phyloP scores from a whole-genome alignment of 2,888 invertebrate genomes.

The Phytoseiulus persimilis region DNA sequence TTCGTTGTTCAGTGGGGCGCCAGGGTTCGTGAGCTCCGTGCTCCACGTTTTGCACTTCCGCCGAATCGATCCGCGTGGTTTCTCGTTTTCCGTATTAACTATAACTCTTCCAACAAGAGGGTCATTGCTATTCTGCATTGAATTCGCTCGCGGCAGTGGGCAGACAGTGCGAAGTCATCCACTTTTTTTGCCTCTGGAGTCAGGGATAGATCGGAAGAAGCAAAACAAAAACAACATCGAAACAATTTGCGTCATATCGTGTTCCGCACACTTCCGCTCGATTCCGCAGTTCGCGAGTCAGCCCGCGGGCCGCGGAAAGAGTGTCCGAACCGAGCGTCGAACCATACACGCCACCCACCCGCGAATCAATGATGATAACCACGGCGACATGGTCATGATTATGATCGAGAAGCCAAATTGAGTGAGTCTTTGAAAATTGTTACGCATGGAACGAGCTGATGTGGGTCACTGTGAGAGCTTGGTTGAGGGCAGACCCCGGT shows the following conservation, averaged over 20 bases:
- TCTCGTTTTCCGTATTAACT: no score
- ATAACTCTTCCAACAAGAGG: no score
- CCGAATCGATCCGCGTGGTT: no score
- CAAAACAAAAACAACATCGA: neutral
- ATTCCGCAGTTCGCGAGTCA: neutral
- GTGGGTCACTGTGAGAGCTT: neutral
- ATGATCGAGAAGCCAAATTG: neutral
- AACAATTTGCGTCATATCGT: neutral
- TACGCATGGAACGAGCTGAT: neutral
- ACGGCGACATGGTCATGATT: neutral
- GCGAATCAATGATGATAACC: neutral
- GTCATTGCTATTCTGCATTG: no score
- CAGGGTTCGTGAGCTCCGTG: no score
- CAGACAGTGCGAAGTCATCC: neutral
- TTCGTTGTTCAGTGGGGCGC: no score
- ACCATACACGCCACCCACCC: neutral
- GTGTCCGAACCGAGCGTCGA: neutral
- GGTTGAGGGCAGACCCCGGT: no score
- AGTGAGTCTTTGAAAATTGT: neutral
- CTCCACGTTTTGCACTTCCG: no score
- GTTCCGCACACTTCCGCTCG: neutral
- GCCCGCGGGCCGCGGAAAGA: neutral
- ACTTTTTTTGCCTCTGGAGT: neutral
- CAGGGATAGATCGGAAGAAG: neutral
- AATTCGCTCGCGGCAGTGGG: neutral